Percentiles rank a stretch among this genome's conserved stretches.
Conservation (phyloP, 2,888 invertebrate genomes). For the Microctonus brassicae region DNA sequence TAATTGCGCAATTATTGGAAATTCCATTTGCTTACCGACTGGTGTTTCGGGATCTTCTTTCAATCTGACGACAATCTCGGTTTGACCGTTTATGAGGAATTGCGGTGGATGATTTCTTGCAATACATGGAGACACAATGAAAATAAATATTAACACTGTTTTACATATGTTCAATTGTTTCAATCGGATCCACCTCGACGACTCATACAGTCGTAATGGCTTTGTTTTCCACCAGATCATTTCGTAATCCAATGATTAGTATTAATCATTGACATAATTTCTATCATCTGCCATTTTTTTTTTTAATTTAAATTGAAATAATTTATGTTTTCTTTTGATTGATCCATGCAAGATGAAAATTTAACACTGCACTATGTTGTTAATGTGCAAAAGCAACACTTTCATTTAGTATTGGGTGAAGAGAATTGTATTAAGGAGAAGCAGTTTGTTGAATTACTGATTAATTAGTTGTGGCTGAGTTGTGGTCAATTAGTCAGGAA, state of each 20-base stretch:
- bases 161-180: slow-evolving; percentile 37
- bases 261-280: slow-evolving; percentile 49
- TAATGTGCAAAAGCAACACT: slow-evolving; percentile 25
- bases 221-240: slow-evolving; percentile 26
- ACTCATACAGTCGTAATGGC: slow-evolving; percentile 36
- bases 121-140: slow-evolving; percentile 50
- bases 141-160: slow-evolving; percentile 48
- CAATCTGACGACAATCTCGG: slow-evolving; percentile 90
- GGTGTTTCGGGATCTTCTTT: slow-evolving; percentile 91
- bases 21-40: slow-evolving; percentile 87
- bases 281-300: slow-evolving; percentile 35
- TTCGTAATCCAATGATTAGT: slow-evolving; percentile 15
- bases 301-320: not conserved
- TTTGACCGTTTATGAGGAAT: slow-evolving; percentile 88
- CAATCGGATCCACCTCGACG: slow-evolving; percentile 49
- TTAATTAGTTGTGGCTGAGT: slow-evolving; percentile 37
- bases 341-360: not conserved
- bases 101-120: slow-evolving; percentile 85
- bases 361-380: not conserved
- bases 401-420: not conserved
- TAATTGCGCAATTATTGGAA: slow-evolving; percentile 34
- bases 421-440: not conserved
- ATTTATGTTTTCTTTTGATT: slow-evolving; percentile 31
- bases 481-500: slow-evolving; percentile 41
- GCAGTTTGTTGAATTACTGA: slow-evolving; percentile 21